phyloP scores from a whole-genome alignment of 2,797 vertebrate species.

The Botia almorhae region DNA sequence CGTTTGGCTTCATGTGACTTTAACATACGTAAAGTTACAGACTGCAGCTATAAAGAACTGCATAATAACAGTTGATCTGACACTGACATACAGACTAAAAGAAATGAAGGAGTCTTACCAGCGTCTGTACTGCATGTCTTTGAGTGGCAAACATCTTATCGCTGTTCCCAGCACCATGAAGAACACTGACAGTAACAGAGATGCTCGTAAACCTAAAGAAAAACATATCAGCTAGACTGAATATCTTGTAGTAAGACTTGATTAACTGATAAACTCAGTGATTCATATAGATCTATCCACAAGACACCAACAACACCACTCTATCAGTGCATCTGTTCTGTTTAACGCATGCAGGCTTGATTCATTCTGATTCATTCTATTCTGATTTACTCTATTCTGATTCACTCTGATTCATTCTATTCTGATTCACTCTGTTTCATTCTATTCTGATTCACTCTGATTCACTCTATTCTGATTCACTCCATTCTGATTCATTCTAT shows the following conservation, averaged over 20 bases:
- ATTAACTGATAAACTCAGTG: slow-evolving; percentile 12
- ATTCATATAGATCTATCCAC: slow-evolving; percentile 1
- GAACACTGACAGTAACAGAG: slow-evolving; percentile 88
- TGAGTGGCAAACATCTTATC: slow-evolving; percentile 86
- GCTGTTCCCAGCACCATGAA: slow-evolving; percentile 90
- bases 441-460: not conserved
- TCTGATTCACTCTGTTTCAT: not conserved
- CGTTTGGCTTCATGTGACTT: no score
- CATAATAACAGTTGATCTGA: not conserved
- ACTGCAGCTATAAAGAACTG: not conserved
- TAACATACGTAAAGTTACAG: no score
- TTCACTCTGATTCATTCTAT: no score
- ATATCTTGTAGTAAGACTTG: slow-evolving; percentile 16
- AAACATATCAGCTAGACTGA: slow-evolving; percentile 5
- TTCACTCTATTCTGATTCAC: no score
- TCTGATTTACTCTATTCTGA: no score
- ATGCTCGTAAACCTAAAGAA: slow-evolving; percentile 85
- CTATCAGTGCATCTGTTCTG: not conserved
- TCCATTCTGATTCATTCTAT: no score
- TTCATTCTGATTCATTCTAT: no score
- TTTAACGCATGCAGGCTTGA: not conserved
- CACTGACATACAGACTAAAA: no score
- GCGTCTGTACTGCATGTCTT: slow-evolving; percentile 82
- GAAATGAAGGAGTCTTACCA: slow-evolving; percentile 79
- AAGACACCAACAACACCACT: not conserved